phyloP scores from a whole-genome alignment of 1,140 invertebrate species.

The Formica selysi region DNA sequence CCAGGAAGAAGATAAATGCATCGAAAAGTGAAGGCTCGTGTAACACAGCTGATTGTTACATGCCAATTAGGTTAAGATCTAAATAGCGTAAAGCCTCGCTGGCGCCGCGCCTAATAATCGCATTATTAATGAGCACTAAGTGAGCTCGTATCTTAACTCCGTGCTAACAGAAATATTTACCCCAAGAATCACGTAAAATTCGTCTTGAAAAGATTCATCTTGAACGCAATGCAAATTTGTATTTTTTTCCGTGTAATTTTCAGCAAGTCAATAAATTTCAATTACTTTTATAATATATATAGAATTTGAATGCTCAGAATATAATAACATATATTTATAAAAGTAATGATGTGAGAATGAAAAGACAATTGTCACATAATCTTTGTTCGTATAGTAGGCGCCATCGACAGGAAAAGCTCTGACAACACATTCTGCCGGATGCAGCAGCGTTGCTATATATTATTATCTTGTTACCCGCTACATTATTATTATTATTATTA shows the following conservation, averaged over 20 bases:
- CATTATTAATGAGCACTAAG: conserved; percentile 79
- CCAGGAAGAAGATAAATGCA: conserved; percentile 78
- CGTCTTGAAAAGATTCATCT: neutral
- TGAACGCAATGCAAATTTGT: neutral
- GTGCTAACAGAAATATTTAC: conserved; percentile 31
- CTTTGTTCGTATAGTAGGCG: neutral
- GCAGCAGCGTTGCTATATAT: no score
- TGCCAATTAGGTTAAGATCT: conserved; percentile 80
- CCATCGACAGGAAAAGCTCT: neutral
- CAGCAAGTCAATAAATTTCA: no score
- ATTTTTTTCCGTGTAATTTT: neutral
- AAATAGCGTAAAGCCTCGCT: conserved; percentile 77
- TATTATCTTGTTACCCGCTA: conserved; percentile 40
- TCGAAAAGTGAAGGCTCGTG: conserved; percentile 75
- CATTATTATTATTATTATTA: conserved; percentile 30
- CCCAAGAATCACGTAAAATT: neutral
- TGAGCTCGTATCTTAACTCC: neutral
- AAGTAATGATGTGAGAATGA: neutral
- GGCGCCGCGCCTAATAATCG: conserved; percentile 81
- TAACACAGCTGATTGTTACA: conserved; percentile 78
- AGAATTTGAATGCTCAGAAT: neutral
- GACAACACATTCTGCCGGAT: neutral
- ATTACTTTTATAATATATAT: no score
- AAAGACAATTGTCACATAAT: neutral
- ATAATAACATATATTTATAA: conserved; percentile 20